Base-by-base conservation (phyloP, 2,888 invertebrate genomes). In the Caenorhabditis sp. region DNA sequence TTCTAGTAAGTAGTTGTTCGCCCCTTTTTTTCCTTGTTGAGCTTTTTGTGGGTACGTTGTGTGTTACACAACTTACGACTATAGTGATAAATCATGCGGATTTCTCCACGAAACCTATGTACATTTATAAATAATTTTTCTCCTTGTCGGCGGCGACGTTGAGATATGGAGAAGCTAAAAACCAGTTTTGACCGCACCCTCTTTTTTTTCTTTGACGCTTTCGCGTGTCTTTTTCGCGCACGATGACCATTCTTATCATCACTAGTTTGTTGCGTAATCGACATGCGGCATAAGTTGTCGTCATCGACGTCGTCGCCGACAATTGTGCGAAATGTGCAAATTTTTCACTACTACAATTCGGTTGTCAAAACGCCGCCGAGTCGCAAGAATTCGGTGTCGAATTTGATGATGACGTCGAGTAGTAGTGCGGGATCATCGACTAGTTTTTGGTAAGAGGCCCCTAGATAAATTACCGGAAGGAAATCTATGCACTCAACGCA, bases 271-370 rank as follows among this genome's bases (percentile, higher is more conserved):
- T 51, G n/a, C 51, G 23, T 51, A 51, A 51, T 51, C n/a, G 3
- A 26, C 27, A 24, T 21, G 43, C 43, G 43, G 26, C 19, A 55
- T 14, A 26, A 17, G 14, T 14, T 14, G 23, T 6, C 6, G 2
- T 6, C 43, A 3, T 12, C 43, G 14, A 5, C 6, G 54, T 3
- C 23, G 19, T 21, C 57, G 19, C 69, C 74, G 6, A 69, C 69
- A 2, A 54, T 79, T 12, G 66, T 71, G 19, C 69, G 59, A 49
- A 74, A 79, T 60, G 72, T 79, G 21, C 73, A 74, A 55, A 70
- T 79, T 51, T 79, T 76, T 61, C 74, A 75, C 59, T 79, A 79
- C 37, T 79, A 79, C 49, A 23, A 19, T 17, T 43, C 43, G 43
- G 50, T n/a, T 21, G 50, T 4, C 17, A 49, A 50, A n/a, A 43